Evolutionary conservation across 2,797 vertebrate genomes (phyloP), one percentile per base, ranked within the genome.

Genomic region (Hephaestus fuliginosus): DNA sequence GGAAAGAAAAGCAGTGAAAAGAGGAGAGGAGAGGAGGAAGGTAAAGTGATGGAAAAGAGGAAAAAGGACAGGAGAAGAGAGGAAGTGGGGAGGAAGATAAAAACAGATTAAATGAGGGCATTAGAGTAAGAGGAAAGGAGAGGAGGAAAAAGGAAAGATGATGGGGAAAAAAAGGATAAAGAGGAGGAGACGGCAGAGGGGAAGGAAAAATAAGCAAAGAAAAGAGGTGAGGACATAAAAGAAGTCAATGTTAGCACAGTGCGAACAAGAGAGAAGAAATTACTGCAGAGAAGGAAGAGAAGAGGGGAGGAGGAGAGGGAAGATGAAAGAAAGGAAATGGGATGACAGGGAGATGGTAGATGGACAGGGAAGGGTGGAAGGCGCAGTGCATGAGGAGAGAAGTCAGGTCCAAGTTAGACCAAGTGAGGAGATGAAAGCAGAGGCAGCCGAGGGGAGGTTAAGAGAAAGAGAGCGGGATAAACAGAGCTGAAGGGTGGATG

Each of bases 351-450:
- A 62, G 70, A 75, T 64, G 70, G 78, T 63, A 51, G 77, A 73
- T 65, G 44, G 63, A 51, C 61, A 44, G 49, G 61, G 56, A 53
- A n/a, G 52, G 56, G 51, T 53, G 80, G 76, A 60, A 57, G 75
- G 73, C 56, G 25, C 13, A 72, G 41, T 39, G 15, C n/a, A 11
- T 14, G 62, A 76, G 60, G 74, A 81, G 76, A 76, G 66, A 49
- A 83, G 81, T 84, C 75, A 80, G 70, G 76, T 87, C 84, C n/a
- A 28, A 76, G 82, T 84, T 68, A 41, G 81, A 82, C 65, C 68
- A 28, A 65, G 76, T 0, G 3, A 79, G 61, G 72, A 87, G 87
- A 85, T 86, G 87, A 86, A 86, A 88, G 86, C 53, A 17, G 73
- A 83, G 67, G 77, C 65, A 67, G 76, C 48, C 0, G 20, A 63